Conservation (phyloP, 2,888 invertebrate genomes). For the Phania funesta region DNA sequence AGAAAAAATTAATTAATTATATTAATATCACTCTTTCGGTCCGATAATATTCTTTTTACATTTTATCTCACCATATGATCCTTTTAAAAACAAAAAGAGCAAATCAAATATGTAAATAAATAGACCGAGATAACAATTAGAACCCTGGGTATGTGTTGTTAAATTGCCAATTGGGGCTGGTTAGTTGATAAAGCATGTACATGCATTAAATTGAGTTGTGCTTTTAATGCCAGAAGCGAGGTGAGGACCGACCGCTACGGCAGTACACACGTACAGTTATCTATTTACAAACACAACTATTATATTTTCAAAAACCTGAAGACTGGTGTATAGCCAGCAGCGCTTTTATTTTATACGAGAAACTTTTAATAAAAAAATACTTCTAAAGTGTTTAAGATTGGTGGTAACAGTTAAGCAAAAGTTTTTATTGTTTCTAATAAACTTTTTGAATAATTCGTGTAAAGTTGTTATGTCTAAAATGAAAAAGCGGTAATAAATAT, state of each 20-base stretch:
- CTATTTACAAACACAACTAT: not conserved
- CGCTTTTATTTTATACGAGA: not conserved
- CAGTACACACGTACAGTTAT: not conserved
- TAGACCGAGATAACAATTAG: conserved; percentile 2
- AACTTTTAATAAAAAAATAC: not conserved
- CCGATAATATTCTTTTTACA: not conserved
- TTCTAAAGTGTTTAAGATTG: not conserved
- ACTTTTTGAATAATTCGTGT: not conserved
- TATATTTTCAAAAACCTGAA: not conserved
- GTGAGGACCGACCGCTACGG: not conserved
- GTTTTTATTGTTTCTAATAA: not conserved
- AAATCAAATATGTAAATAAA: not conserved
- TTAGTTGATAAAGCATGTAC: conserved; percentile 15
- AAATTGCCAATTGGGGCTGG: conserved; percentile 3
- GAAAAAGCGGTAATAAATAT: too few relatives aligned
- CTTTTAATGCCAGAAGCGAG: not conserved
- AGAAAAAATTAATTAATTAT: too few relatives aligned
- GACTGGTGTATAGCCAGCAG: not conserved
- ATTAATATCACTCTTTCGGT: too few relatives aligned
- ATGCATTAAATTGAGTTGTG: not conserved
- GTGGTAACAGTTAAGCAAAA: not conserved
- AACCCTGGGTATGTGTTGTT: not conserved
- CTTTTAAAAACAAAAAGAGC: not conserved
- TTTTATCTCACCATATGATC: not conserved
- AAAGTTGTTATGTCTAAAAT: not conserved